phyloP scores from a whole-genome alignment of 2,797 vertebrate genomes.

The Pogoniulus pusillus region DNA sequence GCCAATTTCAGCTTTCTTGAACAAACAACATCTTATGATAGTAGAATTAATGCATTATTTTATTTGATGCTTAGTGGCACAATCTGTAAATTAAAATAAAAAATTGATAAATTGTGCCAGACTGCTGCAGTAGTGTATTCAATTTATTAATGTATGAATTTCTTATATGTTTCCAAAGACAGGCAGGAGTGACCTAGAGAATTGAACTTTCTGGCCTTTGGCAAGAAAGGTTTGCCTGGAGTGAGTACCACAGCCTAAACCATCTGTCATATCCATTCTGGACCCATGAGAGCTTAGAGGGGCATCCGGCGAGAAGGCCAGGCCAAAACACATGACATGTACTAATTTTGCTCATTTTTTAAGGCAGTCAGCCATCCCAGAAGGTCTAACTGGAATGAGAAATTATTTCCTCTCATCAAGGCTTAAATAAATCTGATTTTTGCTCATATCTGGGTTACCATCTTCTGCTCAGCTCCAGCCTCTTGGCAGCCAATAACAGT shows the following conservation, averaged over 20 bases:
- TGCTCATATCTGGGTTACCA: not conserved
- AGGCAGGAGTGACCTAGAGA: not conserved
- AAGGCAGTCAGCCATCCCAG: not conserved
- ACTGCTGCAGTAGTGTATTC: not conserved
- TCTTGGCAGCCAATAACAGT: not conserved
- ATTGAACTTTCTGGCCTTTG: not conserved
- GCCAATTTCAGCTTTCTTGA: constrained; percentile 30
- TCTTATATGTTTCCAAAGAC: not conserved
- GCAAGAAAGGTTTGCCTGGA: not conserved
- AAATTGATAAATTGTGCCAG: not conserved
- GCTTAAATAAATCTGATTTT: not conserved
- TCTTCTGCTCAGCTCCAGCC: not conserved
- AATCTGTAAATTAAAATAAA: constrained; percentile 6
- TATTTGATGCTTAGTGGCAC: not conserved
- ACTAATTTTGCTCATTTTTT: not conserved
- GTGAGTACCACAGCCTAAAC: not conserved
- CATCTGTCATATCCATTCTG: constrained; percentile 1
- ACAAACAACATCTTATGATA: constrained; percentile 37
- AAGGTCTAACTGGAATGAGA: not conserved
- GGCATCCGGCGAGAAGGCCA: not conserved
- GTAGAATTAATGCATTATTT: constrained; percentile 18
- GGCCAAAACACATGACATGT: not conserved
- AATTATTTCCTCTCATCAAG: not conserved
- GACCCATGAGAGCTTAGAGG: not conserved
- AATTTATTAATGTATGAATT: not conserved